These are phyloP conservation scores for Callopanchax toddi DNA, from an alignment of 2,113 vertebrate genomes.

Conservation along the genomic window DNA sequence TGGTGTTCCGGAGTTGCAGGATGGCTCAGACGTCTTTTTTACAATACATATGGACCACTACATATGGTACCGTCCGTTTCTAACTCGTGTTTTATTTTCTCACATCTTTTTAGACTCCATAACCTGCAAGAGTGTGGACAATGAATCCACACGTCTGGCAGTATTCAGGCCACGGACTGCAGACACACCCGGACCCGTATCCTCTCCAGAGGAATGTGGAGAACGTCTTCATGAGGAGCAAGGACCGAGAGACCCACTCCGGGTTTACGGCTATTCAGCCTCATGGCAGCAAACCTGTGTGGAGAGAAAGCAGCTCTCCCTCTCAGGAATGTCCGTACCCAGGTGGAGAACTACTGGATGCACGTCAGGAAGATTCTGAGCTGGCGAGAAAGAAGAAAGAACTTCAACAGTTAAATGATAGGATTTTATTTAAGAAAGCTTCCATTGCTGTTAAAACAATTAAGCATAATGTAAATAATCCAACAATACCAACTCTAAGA, in stretches of 20 bases:
- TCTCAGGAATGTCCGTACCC: not conserved
- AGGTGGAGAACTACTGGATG: not conserved
- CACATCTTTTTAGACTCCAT: not conserved
- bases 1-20: no score
- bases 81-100: not conserved
- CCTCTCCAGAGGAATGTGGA: not conserved
- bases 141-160: constrained; percentile 48
- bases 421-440: constrained; percentile 47
- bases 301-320: not conserved
- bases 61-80: no score
- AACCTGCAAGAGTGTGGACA: not conserved
- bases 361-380: constrained; percentile 30
- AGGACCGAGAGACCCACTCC: not conserved
- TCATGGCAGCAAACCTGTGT: constrained; percentile 1
- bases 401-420: constrained; percentile 50
- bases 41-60: no score
- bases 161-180: not conserved
- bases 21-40: no score
- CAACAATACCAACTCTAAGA: constrained; percentile 20
- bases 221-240: not conserved
- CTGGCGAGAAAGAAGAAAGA: constrained; percentile 47
- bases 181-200: not conserved
- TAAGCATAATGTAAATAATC: not conserved
- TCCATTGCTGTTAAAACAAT: constrained; percentile 35
- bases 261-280: not conserved